These are phyloP conservation scores for Eupristina koningsbergeri DNA, from an alignment of 1,140 invertebrate species.

Conservation along the genomic window DNA sequence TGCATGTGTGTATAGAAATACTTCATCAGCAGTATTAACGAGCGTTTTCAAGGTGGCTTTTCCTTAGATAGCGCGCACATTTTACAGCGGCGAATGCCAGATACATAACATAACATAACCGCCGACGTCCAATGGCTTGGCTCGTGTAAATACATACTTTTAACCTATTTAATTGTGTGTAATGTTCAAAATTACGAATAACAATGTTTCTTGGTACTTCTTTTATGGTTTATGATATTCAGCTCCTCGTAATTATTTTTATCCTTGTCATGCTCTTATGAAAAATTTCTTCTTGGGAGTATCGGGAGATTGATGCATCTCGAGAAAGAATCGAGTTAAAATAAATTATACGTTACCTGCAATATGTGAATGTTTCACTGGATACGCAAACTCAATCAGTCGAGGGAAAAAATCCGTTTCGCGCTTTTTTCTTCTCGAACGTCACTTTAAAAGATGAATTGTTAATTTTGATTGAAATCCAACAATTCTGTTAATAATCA, in stretches of 20 bases:
- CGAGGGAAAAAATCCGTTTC: too few species aligned
- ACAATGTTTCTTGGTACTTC: neutral
- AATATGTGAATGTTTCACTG: too few species aligned
- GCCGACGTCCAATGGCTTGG: neutral
- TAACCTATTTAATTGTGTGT: neutral
- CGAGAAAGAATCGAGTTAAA: too few species aligned
- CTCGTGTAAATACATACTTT: neutral
- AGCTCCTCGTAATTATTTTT: neutral
- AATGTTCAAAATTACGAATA: neutral
- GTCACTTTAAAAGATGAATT: too few species aligned
- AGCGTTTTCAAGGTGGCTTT: conserved; percentile 33
- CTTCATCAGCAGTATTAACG: conserved; percentile 27
- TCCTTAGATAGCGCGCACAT: conserved; percentile 29
- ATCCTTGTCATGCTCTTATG: neutral
- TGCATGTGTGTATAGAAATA: neutral
- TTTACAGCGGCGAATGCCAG: neutral
- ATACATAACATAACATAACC: neutral
- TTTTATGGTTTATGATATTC: too few species aligned
- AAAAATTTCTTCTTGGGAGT: neutral
- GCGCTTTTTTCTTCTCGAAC: too few species aligned
- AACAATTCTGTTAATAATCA: too few species aligned
- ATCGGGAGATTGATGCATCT: neutral
- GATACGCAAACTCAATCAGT: neutral
- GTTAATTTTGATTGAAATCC: too few species aligned
- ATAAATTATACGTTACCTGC: too few species aligned